These are phyloP conservation scores for Ostrea edulis DNA, from an alignment of 1,140 invertebrate genomes.

Conservation along the genomic window DNA sequence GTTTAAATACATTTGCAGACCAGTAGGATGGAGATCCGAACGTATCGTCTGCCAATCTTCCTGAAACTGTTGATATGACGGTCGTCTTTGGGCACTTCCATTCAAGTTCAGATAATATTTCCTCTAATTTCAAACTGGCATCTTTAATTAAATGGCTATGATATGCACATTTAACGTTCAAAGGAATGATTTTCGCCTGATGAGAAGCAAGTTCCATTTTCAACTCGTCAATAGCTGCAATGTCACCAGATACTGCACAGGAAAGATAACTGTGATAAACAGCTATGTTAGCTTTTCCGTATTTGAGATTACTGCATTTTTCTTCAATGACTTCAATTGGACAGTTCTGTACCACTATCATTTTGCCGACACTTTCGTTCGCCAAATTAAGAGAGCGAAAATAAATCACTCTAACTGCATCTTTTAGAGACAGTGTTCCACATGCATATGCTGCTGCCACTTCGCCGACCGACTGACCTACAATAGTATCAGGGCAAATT, in stretches of 20 bases:
- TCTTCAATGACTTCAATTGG: slow-evolving; percentile 39
- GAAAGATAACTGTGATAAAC: slow-evolving; percentile 55
- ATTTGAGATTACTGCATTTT: slow-evolving; percentile 26
- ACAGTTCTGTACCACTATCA: slow-evolving; percentile 57
- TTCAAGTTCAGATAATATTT: slow-evolving; percentile 30
- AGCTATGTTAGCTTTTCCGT: slow-evolving; percentile 51
- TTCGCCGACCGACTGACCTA: slow-evolving; percentile 62
- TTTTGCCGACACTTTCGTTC: slow-evolving; percentile 46
- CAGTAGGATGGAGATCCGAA: slow-evolving; percentile 46
- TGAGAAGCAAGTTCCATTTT: not conserved
- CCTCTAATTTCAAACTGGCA: slow-evolving; percentile 16
- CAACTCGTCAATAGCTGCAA: slow-evolving; percentile 37
- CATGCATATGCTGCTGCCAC: slow-evolving; percentile 59
- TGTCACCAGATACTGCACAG: slow-evolving; percentile 59
- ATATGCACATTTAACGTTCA: slow-evolving; percentile 57
- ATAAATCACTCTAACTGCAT: slow-evolving; percentile 60
- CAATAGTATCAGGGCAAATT: slow-evolving; percentile 45
- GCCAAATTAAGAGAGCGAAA: slow-evolving; percentile 49
- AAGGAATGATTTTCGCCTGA: not conserved
- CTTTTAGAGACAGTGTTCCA: slow-evolving; percentile 46
- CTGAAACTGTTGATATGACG: slow-evolving; percentile 54
- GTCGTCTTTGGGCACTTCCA: not conserved
- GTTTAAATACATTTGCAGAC: slow-evolving; percentile 50
- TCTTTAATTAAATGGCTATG: slow-evolving; percentile 57
- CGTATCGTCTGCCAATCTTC: not conserved